Base-by-base conservation (phyloP, 2,888 invertebrate species). In the Chymomyza fuscimana region DNA sequence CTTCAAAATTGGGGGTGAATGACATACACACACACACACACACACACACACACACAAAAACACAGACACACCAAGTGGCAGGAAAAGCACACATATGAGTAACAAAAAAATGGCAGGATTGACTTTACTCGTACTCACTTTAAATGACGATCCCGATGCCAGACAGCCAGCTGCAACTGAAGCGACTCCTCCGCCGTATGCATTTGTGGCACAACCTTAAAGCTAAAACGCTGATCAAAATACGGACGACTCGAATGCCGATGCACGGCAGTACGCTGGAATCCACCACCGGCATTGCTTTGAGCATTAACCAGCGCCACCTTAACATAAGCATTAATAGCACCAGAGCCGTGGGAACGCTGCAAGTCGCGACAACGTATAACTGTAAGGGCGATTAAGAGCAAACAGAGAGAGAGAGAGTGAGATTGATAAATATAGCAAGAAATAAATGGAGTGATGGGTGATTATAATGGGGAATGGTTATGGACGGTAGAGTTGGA, bases 141-240 rank as follows among this genome's bases (percentile, higher is more conserved):
- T 91, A 95, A 94, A 80, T 94, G 94, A 81, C 96, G 94, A 92
- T 97, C 96, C 79, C 97, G 93, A 91, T 97, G 97, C 97, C 97
- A 97, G 60, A 96, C 96, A 59, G 97, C 96, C 81, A 97, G 93
- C 83, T 96, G 94, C 59, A 96, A 93, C 9, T 81, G 90, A 94
- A 15, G 58, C 15, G 22, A 10, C 54, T 93, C 76, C 19, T 78
- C 70, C 74, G 22, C 61, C 5, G 51, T 9, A 5, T 32, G 32
- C 32, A 32, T 32, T 32, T 29, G 36, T 68, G 40, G 69, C 60
- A 86, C 65, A 56, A 56, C 22, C 74, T 95, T 94, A 79, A 96
- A 93, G 82, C 94, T 94, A 87, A 97, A 94, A 78, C 95, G 95
- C 88, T 96, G 95, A 92, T 96, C 95, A 91, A 97, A 97, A 86